Conservation (phyloP, 2,797 vertebrate species). For the Vireo griseus region DNA sequence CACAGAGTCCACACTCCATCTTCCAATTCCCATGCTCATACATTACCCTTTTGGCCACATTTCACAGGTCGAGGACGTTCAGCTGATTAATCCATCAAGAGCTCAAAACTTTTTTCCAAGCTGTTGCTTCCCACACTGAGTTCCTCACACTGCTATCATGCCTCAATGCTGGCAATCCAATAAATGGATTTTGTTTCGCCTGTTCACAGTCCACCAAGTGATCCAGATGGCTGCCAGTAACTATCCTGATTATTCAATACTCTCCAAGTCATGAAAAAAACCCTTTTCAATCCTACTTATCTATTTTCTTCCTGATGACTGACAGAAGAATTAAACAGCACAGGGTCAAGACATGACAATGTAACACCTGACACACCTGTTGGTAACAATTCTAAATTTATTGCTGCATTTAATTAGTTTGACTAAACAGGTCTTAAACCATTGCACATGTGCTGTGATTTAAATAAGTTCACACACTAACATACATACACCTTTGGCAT, state of each 20-base stretch:
- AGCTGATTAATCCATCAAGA: constrained; percentile 48
- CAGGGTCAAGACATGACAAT: background rate
- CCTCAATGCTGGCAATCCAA: background rate
- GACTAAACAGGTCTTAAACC: background rate
- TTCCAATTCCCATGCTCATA: constrained; percentile 20
- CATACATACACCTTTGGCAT: background rate
- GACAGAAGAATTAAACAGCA: background rate
- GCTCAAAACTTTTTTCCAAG: constrained; percentile 30
- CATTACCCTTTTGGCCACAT: constrained; percentile 14
- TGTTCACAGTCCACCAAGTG: background rate
- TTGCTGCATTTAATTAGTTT: background rate
- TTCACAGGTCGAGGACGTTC: constrained; percentile 26
- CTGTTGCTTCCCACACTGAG: background rate
- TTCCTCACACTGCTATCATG: background rate
- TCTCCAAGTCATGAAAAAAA: background rate
- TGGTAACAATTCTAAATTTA: background rate
- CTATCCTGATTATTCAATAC: background rate
- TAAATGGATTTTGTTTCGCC: background rate
- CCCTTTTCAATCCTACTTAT: background rate
- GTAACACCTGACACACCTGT: background rate
- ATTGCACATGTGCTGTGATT: background rate
- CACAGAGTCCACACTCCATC: background rate
- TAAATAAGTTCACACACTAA: background rate
- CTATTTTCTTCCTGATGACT: background rate
- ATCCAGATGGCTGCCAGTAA: background rate